Base-by-base conservation (phyloP, 2,888 invertebrate species). In the Maniola hyperantus region DNA sequence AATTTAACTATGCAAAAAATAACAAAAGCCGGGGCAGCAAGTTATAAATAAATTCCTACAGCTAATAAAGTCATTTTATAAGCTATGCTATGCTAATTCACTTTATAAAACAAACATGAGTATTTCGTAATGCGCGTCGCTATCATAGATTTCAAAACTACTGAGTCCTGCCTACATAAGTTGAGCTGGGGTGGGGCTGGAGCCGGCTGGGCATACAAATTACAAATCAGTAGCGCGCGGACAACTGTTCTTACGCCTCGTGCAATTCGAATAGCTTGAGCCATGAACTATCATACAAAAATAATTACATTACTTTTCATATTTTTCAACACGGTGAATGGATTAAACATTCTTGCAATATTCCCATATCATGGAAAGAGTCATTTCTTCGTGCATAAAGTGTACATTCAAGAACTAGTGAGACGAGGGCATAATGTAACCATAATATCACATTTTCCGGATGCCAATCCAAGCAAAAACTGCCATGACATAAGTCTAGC, bases 311-410 rank as follows among this genome's bases (percentile, higher is more conserved):
- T 80, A 60, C 67, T 80, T 42, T 50, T 81, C 8, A 53, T 81
- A 39, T 46, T 77, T 59, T 73, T 78, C 18, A 48, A 62, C 7
- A 75, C 74, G 66, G 73, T 73, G 13, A 71, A 65, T 34, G 58
- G 81, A 33, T 71, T 89, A 0, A 93, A 93, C 58, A 94, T 96
- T 73, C 84, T 96, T 42, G 95, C 93, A 18, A 83, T 95, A 67
- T 95, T 95, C 77, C 94, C 94, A 0, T 94, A 95, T 73, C 89
- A 93, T 6, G 95, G 95, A 1, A 95, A 94, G 73, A 96, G 96
- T 67, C 96, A 96, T 80, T 95, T 95, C 74, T 87, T 94, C 36
- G 94, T 95, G 20, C 95, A 94, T 75, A 89, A 92, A 76, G 93
- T 94, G 0, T 88, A 95, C 63, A 77, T 96, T 54, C 89, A 87